Percentiles rank a stretch among this genome's conserved stretches.
Evolutionary conservation across 1,140 invertebrate genomes (phyloP).

Genomic region (Saxidomus purpurata): DNA sequence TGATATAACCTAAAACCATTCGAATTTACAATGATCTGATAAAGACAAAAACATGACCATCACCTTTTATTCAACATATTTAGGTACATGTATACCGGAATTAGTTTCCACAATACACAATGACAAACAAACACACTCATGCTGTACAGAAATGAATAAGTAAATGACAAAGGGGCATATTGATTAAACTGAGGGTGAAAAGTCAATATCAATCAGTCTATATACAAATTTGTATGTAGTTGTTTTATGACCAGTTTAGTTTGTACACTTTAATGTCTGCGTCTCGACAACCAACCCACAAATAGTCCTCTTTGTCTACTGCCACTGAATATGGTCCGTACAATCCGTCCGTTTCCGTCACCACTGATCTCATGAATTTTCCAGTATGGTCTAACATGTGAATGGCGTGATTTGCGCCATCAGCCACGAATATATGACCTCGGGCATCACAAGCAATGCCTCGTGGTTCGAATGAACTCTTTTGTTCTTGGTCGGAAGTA

Average conservation of each 20-base stretch:
- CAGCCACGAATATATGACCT: constrained; percentile 61
- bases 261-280: constrained; percentile 60
- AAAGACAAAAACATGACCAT: no score
- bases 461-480: constrained; percentile 52
- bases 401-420: constrained; percentile 46
- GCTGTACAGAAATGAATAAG: no score
- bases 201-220: no score
- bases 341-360: constrained; percentile 56
- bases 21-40: no score
- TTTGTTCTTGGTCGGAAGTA: background rate
- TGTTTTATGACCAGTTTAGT: constrained; percentile 52
- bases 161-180: no score
- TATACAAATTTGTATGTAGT: no score
- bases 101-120: no score
- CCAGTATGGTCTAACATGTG: constrained; percentile 61
- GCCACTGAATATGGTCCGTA: constrained; percentile 62
- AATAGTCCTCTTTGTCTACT: constrained; percentile 53
- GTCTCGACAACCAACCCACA: constrained; percentile 59
- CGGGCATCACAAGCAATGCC: constrained; percentile 60
- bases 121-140: no score
- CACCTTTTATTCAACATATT: no score
- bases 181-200: no score
- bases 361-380: constrained; percentile 20
- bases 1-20: no score
- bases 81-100: no score